Evolutionary conservation across 2,797 vertebrate genomes (phyloP).

Genomic region (Girardinus metallicus): DNA sequence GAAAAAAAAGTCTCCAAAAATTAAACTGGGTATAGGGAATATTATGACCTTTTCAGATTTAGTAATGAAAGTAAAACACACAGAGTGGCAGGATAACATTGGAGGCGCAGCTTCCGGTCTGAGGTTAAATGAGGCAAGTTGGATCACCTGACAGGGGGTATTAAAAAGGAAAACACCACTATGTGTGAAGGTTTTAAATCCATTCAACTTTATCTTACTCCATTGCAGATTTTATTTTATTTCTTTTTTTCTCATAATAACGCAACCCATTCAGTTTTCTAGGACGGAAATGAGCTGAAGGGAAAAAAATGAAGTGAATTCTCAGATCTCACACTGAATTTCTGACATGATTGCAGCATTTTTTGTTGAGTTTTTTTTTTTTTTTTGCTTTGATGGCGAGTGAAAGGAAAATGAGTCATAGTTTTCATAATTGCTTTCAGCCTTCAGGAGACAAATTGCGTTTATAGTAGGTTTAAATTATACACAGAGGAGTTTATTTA

Average conservation of each 20-base stretch:
- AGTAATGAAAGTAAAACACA: slow-evolving; percentile 26
- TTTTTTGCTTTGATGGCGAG: not conserved
- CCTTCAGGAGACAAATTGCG: not conserved
- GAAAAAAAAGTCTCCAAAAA: not conserved
- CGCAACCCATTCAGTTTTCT: not conserved
- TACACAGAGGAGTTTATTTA: not conserved
- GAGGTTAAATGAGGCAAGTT: slow-evolving; percentile 22
- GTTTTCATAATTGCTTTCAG: not conserved
- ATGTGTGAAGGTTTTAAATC: slow-evolving; percentile 1
- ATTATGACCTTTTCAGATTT: slow-evolving; percentile 35
- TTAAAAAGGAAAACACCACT: slow-evolving; percentile 5
- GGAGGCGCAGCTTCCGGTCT: slow-evolving; percentile 11
- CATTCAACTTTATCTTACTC: slow-evolving; percentile 3
- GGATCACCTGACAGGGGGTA: slow-evolving; percentile 31
- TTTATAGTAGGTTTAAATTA: not conserved
- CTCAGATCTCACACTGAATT: not conserved
- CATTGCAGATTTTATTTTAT: not conserved
- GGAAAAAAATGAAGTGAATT: not conserved
- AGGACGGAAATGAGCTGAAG: no score
- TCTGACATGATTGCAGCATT: not conserved
- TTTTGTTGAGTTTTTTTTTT: not conserved
- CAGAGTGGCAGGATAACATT: slow-evolving; percentile 25
- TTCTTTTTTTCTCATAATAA: not conserved
- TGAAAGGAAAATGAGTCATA: slow-evolving; percentile 1
- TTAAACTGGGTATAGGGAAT: not conserved